A percentile compares a stretch with the other conserved stretches of the same genome.
These are phyloP conservation scores for Orcinus orca DNA, from an alignment of 2,113 vertebrate species.

Conservation along the genomic window DNA sequence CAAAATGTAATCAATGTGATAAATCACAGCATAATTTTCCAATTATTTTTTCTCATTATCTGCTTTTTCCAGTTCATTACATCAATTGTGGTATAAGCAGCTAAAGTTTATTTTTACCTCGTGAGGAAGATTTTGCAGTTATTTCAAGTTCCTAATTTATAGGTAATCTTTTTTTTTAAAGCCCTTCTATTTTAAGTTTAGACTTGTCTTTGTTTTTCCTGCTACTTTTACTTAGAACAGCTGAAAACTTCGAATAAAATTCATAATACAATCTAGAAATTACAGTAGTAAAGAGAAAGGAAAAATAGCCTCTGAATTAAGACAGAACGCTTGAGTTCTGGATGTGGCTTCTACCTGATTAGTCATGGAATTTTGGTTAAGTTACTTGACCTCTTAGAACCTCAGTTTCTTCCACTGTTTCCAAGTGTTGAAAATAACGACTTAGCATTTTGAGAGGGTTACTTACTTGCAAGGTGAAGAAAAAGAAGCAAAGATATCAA, in stretches of 20 bases:
- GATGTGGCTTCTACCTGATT: not conserved
- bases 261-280: not conserved
- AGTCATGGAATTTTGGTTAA: conserved; percentile 23
- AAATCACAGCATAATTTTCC: not conserved
- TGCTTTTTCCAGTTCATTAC: not conserved
- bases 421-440: not conserved
- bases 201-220: not conserved
- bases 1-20: not conserved
- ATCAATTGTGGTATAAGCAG: not conserved
- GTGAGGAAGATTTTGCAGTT: not conserved
- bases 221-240: not conserved
- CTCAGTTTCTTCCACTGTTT: conserved; percentile 5
- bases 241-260: not conserved
- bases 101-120: not conserved
- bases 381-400: conserved; percentile 3
- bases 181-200: not conserved
- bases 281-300: not conserved
- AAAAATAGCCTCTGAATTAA: conserved; percentile 4
- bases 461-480: conserved; percentile 5
- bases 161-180: not conserved
- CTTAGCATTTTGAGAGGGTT: not conserved
- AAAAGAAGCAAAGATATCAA: not conserved
- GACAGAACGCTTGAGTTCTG: not conserved
- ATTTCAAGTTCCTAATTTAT: conserved; percentile 33
- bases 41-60: not conserved